Evolutionary conservation across 2,888 invertebrate species (phyloP), one percentile per base, ranked within the genome.

Genomic region (Petrophora chlorosata): DNA sequence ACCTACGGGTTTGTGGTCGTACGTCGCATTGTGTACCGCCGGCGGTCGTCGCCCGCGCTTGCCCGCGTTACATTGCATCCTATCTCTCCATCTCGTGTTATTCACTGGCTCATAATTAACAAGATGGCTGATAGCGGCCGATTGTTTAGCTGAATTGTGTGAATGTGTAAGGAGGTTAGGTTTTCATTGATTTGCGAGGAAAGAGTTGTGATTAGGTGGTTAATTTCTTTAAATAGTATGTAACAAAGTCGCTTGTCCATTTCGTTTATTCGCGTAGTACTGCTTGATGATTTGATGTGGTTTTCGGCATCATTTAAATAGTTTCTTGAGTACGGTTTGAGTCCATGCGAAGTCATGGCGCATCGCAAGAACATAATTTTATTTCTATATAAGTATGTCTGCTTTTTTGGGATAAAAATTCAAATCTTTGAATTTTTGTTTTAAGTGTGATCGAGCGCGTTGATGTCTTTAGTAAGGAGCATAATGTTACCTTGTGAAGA

Each of bases 391-490:
- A n/a, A n/a, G n/a, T n/a, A n/a, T n/a, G n/a, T n/a, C n/a, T n/a
- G n/a, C n/a, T n/a, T n/a, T n/a, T n/a, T n/a, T n/a, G n/a, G n/a
- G n/a, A n/a, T n/a, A n/a, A n/a, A n/a, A n/a, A n/a, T n/a, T n/a
- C n/a, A n/a, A n/a, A n/a, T 28, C 3, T 2, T 3, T 28, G 12
- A 5, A 12, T 12, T 28, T 0, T 1, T 2, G 13, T 1, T 7
- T 3, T 10, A 28, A 5, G 10, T 13, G n/a, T 28, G 5, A 28
- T 22, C 3, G 14, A 38, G 23, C 52, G 49, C 55, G 55, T 58
- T 55, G 47, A 53, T 30, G 39, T 58, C 55, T 53, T 58, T 53
- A 53, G 47, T 33, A 39, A 34, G 17, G 38, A 45, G 25, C 26
- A 26, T 7, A 15, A 25, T 14, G 5, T 10, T 12, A n/a, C 17